phyloP scores from a whole-genome alignment of 2,888 invertebrate genomes.

The Limnephilus rhombicus region DNA sequence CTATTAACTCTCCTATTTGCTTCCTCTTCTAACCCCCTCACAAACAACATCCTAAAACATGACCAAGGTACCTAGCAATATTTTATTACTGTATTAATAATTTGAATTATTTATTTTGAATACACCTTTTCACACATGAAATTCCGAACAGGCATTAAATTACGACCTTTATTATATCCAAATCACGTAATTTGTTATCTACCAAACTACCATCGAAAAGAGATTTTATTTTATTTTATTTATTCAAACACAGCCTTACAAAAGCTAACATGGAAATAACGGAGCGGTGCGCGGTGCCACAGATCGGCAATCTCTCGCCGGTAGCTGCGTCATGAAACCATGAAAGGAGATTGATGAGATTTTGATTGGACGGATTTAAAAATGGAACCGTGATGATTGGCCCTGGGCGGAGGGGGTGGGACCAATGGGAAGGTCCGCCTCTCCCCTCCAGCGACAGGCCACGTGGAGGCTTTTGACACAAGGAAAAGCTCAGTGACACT shows the following conservation, averaged over 20 bases:
- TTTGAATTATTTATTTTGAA: not conserved
- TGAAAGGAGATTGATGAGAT: conserved; percentile 64
- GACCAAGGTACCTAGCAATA: too few relatives aligned
- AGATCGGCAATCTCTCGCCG: conserved; percentile 30
- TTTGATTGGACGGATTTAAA: conserved; percentile 66
- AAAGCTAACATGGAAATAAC: conserved; percentile 36
- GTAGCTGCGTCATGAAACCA: not conserved
- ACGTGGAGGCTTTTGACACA: conserved; percentile 62
- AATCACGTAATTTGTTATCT: not conserved
- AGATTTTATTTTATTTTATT: not conserved
- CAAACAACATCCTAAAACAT: too few relatives aligned
- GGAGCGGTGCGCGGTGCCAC: conserved; percentile 22
- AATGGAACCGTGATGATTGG: conserved; percentile 66
- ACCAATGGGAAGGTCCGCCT: conserved; percentile 60
- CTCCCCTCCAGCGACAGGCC: conserved; percentile 56
- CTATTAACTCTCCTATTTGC: too few relatives aligned
- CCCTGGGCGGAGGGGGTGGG: conserved; percentile 62
- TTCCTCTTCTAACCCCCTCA: too few relatives aligned
- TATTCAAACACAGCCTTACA: conserved; percentile 20
- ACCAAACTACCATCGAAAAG: not conserved
- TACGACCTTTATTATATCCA: not conserved
- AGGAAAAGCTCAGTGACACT: conserved; percentile 55
- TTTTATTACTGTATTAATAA: too few relatives aligned
- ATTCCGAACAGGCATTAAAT: too few relatives aligned
- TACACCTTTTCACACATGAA: not conserved